phyloP scores from a whole-genome alignment of 2,797 vertebrate genomes.

The Myotis findleyi region DNA sequence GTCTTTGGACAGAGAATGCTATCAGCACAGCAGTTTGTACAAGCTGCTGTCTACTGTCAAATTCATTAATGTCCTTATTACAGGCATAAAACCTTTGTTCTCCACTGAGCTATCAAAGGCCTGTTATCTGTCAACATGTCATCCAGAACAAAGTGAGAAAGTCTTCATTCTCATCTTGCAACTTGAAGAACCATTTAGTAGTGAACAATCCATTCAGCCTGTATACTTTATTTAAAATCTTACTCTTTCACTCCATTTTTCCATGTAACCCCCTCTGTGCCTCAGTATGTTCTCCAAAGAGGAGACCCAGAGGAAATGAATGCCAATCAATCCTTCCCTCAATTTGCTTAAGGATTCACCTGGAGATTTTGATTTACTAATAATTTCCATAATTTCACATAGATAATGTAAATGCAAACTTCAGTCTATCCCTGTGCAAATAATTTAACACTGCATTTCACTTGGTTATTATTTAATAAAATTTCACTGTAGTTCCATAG shows the following conservation, averaged over 20 bases:
- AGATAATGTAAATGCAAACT: constrained; percentile 57
- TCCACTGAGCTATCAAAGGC: constrained; percentile 54
- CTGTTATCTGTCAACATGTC: constrained; percentile 27
- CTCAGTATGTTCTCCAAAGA: constrained; percentile 7
- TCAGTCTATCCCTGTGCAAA: background rate
- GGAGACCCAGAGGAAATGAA: background rate
- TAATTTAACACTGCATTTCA: constrained; percentile 45
- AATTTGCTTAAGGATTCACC: constrained; percentile 46
- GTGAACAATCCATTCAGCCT: constrained; percentile 28
- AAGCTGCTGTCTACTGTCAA: constrained; percentile 69
- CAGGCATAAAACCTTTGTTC: constrained; percentile 55
- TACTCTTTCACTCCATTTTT: constrained; percentile 25
- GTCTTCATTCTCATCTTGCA: constrained; percentile 44
- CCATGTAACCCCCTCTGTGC: background rate
- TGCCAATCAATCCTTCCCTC: background rate
- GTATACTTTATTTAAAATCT: constrained; percentile 41
- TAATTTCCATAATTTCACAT: constrained; percentile 57
- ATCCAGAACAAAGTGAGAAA: constrained; percentile 67
- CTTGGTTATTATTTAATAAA: constrained; percentile 37
- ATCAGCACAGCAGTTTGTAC: constrained; percentile 65
- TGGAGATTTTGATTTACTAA: constrained; percentile 66
- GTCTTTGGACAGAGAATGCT: constrained; percentile 55
- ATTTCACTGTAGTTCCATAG: background rate
- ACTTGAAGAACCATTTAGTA: constrained; percentile 61
- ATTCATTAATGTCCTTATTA: constrained; percentile 50